phyloP scores from a whole-genome alignment of 2,113 vertebrate species.

The Archilochus colubris region DNA sequence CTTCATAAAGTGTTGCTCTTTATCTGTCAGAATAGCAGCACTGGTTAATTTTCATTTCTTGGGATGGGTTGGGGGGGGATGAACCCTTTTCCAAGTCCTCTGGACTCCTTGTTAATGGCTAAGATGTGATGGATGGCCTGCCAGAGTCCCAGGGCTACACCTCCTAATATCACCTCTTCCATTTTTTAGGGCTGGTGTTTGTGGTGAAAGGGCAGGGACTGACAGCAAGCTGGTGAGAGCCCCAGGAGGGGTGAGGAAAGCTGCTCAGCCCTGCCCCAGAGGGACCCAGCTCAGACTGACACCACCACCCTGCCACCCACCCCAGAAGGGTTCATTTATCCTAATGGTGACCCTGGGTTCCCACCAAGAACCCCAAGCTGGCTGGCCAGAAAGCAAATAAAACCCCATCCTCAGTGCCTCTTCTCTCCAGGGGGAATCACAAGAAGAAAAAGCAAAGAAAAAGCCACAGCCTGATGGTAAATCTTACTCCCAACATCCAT shows the following conservation, averaged over 20 bases:
- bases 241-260: neutral
- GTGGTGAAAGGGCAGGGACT: neutral
- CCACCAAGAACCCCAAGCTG: neutral
- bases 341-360: neutral
- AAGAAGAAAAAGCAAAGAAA: neutral
- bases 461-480: neutral
- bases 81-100: neutral
- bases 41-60: neutral
- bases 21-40: neutral
- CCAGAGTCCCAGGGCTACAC: neutral
- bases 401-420: accelerated
- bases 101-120: neutral
- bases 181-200: neutral
- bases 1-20: constrained; percentile 12
- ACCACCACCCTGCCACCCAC: neutral
- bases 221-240: neutral
- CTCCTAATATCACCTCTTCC: neutral
- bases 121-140: neutral
- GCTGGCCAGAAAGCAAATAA: neutral
- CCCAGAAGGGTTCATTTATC: neutral
- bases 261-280: neutral
- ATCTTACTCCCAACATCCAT: accelerated
- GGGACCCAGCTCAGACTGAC: neutral
- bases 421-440: neutral
- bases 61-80: neutral